phyloP scores from a whole-genome alignment of 2,888 invertebrate genomes.

The Synergus japonicus region DNA sequence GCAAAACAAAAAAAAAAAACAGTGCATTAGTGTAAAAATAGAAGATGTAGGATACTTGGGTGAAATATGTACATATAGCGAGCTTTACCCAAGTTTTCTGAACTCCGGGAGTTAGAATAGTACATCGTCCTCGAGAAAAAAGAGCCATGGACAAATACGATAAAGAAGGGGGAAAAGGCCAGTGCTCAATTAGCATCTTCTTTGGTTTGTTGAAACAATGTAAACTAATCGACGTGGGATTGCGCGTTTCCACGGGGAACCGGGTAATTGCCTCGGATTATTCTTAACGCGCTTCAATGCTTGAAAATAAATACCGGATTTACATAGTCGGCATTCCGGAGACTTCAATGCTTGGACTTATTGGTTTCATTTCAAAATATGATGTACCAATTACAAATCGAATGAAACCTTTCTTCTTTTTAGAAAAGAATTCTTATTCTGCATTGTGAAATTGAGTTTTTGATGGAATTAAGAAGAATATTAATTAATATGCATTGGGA shows the following conservation, averaged over 20 bases:
- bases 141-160: constrained; percentile 16
- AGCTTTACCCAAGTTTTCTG: not conserved
- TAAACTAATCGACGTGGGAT: constrained; percentile 33
- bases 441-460: too few species aligned
- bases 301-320: constrained; percentile 37
- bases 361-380: not conserved
- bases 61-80: too few species aligned
- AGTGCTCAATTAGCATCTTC: constrained; percentile 16
- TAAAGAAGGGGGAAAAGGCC: constrained; percentile 14
- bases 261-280: constrained; percentile 29
- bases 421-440: not conserved
- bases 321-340: not conserved
- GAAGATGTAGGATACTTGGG: too few species aligned
- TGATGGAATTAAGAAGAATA: not conserved
- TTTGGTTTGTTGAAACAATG: constrained; percentile 35
- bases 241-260: constrained; percentile 15
- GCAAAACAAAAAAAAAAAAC: too few species aligned
- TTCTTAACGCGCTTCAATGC: constrained; percentile 21
- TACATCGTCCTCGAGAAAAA: constrained; percentile 32
- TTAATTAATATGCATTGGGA: not conserved
- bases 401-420: not conserved
- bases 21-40: too few species aligned
- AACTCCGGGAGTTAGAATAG: not conserved
- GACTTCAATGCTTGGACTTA: constrained; percentile 15
- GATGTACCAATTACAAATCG: not conserved